Conservation (phyloP, 2,113 vertebrate species). For the Heloderma charlesbogerti region DNA sequence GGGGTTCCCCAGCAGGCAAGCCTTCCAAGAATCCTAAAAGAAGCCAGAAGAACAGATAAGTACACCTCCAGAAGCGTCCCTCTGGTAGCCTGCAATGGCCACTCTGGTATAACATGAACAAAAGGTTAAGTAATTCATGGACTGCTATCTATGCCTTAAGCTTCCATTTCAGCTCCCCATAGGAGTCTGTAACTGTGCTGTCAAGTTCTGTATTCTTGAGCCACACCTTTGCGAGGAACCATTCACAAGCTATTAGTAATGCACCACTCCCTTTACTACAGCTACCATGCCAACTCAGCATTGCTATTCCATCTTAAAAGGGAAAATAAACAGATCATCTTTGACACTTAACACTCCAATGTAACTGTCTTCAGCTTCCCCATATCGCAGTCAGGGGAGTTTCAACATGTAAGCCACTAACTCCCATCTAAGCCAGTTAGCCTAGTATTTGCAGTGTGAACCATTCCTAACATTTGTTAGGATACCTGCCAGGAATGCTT, state of each 20-base stretch:
- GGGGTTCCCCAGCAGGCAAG: not conserved
- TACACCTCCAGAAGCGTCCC: not conserved
- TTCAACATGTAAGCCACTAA: not conserved
- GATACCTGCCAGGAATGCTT: not conserved
- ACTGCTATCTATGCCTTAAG: not conserved
- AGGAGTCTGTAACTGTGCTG: not conserved
- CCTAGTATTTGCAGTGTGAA: not conserved
- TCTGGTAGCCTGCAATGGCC: not conserved
- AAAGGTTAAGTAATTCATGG: not conserved
- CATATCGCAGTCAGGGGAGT: too few species aligned
- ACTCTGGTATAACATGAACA: not conserved
- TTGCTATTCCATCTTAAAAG: not conserved
- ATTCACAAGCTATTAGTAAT: not conserved
- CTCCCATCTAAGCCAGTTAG: not conserved
- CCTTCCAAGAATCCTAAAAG: not conserved
- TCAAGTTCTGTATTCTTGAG: not conserved
- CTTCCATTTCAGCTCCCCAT: not conserved
- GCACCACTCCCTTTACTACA: constrained; percentile 14
- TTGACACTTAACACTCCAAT: not conserved
- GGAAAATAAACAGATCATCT: not conserved
- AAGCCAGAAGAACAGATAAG: not conserved
- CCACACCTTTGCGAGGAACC: constrained; percentile 7
- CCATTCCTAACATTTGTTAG: not conserved
- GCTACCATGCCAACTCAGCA: not conserved
- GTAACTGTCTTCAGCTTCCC: not conserved